Evolutionary conservation across 2,113 vertebrate genomes (phyloP), one percentile per base, ranked within the genome.

Genomic region (Grantiella picta): DNA sequence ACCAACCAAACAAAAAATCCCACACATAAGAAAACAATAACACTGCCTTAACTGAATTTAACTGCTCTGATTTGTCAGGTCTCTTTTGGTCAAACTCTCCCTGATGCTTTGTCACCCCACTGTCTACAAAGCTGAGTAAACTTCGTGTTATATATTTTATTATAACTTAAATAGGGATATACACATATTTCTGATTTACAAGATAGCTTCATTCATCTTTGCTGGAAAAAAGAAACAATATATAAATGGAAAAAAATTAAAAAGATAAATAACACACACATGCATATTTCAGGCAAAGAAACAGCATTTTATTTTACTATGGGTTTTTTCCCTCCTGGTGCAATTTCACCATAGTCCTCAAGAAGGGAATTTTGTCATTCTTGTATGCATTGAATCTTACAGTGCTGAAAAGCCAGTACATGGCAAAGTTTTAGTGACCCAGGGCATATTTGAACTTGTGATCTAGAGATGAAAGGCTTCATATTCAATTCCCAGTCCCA

Each of bases 391-490:
- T 60, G 35, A 54, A 65, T 69, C 82, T 82, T 63, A 77, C 29
- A 72, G 29, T 28, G 38, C 42, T 86, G 87, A 91, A 88, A 90
- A 93, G 27, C 10, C 38, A 95, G 84, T 82, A 73, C 54, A 82
- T 49, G 63, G 64, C 89, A 90, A 92, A 90, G 44, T 24, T 70
- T 69, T 94, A 92, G 59, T 90, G 89, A 94, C 90, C 70, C 63
- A 89, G 45, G 63, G 70, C 89, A 86, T 92, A 91, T 77, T 66
- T 95, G 84, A 94, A 92, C 87, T 88, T 91, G 84, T 95, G 95
- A 94, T 94, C 84, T 77, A 79, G 63, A 96, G 84, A 95, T 91
- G 84, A 96, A 95, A 95, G 87, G 11, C 59, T 90, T 89, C 66
- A 59, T 59, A 88, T 66, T 94, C 87, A 89, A 53, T 92, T 96